Evolutionary conservation across 2,888 invertebrate species (phyloP).

Genomic region (Eurytoma californica): DNA sequence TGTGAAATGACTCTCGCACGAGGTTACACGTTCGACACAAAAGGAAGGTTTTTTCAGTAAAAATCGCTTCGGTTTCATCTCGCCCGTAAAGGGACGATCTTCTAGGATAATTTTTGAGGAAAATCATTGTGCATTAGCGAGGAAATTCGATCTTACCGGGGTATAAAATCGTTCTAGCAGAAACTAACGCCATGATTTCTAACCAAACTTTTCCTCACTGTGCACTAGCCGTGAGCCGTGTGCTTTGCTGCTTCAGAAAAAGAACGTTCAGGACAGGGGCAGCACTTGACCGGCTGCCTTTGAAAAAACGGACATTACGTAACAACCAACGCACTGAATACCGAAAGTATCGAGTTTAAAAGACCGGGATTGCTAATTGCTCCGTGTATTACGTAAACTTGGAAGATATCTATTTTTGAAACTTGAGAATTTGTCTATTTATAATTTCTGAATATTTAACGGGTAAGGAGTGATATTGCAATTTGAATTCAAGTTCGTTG

Average conservation of each 20-base stretch:
- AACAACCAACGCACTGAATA: not conserved
- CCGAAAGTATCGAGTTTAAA: too few relatives aligned
- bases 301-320: slow-evolving; percentile 41
- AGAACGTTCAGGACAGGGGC: slow-evolving; percentile 36
- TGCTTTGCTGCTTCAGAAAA: not conserved
- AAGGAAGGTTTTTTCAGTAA: not conserved
- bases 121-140: not conserved
- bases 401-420: too few relatives aligned
- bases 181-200: slow-evolving; percentile 70
- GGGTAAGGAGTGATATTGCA: too few relatives aligned
- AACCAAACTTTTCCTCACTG: slow-evolving; percentile 35
- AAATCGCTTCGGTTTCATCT: not conserved
- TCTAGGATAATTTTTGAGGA: not conserved
- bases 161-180: slow-evolving; percentile 67
- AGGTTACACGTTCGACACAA: not conserved
- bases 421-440: too few relatives aligned
- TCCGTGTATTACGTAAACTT: too few relatives aligned
- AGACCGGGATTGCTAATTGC: too few relatives aligned
- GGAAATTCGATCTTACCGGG: slow-evolving; percentile 68
- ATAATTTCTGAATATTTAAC: too few relatives aligned
- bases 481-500: too few relatives aligned
- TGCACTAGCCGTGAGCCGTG: not conserved
- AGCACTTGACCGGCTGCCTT: slow-evolving; percentile 24
- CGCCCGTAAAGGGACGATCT: not conserved
- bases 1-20: slow-evolving; percentile 24